phyloP scores from a whole-genome alignment of 2,888 invertebrate genomes.

The Rhimphoctona megacephalus region DNA sequence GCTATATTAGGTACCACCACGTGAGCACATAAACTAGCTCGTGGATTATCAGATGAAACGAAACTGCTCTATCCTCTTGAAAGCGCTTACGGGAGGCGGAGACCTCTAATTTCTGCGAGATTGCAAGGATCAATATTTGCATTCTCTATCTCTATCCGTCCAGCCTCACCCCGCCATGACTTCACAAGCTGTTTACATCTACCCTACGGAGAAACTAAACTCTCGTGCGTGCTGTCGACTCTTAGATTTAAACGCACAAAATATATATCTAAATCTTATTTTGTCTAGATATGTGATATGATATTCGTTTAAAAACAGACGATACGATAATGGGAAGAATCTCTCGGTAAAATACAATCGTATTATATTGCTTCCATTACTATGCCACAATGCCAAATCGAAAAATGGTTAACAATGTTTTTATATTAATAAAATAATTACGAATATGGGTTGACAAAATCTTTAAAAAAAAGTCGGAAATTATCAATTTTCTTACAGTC shows the following conservation, averaged over 20 bases:
- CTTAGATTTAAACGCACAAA: conserved; percentile 7
- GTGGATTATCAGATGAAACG: conserved; percentile 64
- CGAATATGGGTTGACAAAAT: too few relatives aligned
- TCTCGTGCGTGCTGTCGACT: conserved; percentile 30
- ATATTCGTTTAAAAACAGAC: not conserved
- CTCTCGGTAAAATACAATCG: not conserved
- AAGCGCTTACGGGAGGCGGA: conserved; percentile 59
- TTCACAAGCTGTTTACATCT: conserved; percentile 44
- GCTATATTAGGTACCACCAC: conserved; percentile 30
- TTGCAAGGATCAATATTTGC: conserved; percentile 69
- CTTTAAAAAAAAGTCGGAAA: too few relatives aligned
- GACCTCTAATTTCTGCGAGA: conserved; percentile 67
- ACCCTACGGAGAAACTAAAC: conserved; percentile 43
- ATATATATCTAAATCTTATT: not conserved
- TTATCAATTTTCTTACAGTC: too few relatives aligned
- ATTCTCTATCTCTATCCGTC: conserved; percentile 62
- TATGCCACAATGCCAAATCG: not conserved
- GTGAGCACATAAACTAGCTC: conserved; percentile 49
- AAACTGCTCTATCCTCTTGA: conserved; percentile 68
- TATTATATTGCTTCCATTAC: not conserved
- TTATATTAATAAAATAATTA: not conserved
- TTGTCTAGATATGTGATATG: not conserved
- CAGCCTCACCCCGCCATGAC: conserved; percentile 52
- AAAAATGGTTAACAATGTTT: not conserved
- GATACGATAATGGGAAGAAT: not conserved